These are phyloP conservation scores for Microchrysa polita DNA, from an alignment of 2,888 invertebrate genomes.

Conservation along the genomic window DNA sequence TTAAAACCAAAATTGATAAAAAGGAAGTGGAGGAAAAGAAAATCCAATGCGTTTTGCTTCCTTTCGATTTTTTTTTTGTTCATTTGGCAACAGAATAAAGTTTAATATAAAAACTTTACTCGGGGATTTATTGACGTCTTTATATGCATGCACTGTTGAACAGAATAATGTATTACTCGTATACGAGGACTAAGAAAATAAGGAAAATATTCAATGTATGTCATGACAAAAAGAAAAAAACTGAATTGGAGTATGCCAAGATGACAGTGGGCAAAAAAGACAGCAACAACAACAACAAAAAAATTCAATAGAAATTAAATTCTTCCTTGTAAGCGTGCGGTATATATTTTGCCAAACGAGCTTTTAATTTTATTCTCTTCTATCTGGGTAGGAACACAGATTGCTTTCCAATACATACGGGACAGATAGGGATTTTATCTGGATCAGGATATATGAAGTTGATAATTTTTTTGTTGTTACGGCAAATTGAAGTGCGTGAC, in stretches of 20 bases:
- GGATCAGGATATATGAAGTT: no score
- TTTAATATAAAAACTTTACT: slow-evolving; percentile 7
- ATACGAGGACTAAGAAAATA: not conserved
- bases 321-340: not conserved
- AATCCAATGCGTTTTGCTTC: not conserved
- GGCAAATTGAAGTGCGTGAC: no score
- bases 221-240: not conserved
- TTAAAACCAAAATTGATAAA: no score
- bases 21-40: no score
- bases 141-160: slow-evolving; percentile 1
- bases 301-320: not conserved
- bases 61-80: not conserved
- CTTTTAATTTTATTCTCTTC: no score
- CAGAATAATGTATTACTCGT: not conserved
- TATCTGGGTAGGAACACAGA: no score
- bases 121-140: slow-evolving; percentile 6
- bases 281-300: not conserved
- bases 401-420: no score
- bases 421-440: no score
- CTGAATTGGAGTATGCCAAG: not conserved
- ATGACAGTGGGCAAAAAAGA: no score
- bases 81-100: not conserved
- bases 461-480: no score
- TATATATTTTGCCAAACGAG: no score
- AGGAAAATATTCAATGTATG: not conserved